Conservation (phyloP, 2,113 vertebrate species). For the Panthera tigris region DNA sequence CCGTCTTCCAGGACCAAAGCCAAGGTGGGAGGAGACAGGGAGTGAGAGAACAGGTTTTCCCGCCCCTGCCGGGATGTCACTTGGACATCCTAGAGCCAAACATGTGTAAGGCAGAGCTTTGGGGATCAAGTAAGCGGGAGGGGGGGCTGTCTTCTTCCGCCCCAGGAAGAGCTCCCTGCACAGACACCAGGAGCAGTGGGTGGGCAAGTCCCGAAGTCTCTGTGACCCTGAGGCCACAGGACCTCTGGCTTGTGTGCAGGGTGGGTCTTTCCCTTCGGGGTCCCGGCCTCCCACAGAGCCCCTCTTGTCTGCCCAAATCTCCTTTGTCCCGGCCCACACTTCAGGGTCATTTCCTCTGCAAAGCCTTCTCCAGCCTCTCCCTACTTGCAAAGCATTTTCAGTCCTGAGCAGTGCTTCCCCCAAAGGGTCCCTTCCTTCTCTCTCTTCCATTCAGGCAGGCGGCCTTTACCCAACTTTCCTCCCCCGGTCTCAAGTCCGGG, state of each 20-base stretch:
- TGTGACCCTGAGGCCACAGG: too few species aligned
- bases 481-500: background rate
- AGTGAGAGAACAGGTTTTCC: background rate
- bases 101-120: background rate
- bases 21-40: background rate
- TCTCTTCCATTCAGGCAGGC: background rate
- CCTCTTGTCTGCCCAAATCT: background rate
- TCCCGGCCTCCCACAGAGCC: background rate
- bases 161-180: background rate
- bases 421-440: background rate
- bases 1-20: background rate
- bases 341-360: background rate
- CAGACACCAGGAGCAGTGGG: background rate
- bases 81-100: background rate
- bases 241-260: background rate
- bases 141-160: background rate
- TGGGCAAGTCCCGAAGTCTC: background rate
- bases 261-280: background rate
- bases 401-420: background rate
- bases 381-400: background rate
- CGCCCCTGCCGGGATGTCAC: background rate
- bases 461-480: background rate
- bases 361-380: background rate
- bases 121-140: background rate
- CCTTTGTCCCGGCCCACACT: background rate